These are phyloP conservation scores for Argopecten irradians DNA, from an alignment of 1,140 invertebrate species.

Conservation along the genomic window DNA sequence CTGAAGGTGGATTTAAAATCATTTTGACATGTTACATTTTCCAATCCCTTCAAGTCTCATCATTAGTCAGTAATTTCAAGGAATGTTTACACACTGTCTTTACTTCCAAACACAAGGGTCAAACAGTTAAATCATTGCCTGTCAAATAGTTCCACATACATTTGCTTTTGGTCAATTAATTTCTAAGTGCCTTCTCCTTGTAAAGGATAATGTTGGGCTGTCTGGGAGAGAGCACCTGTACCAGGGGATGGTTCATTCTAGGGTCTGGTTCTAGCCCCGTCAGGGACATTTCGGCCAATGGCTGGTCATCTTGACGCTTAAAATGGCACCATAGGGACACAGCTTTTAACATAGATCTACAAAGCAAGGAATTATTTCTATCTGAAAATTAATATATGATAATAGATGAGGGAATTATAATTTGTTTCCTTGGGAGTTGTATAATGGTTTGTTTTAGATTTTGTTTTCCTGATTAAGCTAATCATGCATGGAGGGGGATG, in stretches of 20 bases:
- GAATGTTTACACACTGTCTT: slow-evolving; percentile 9
- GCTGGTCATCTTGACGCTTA: background rate
- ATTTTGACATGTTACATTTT: slow-evolving; percentile 23
- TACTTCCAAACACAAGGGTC: background rate
- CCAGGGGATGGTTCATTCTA: background rate
- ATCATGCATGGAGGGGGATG: background rate
- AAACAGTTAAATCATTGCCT: background rate
- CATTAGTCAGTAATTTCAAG: slow-evolving; percentile 3
- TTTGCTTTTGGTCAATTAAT: background rate
- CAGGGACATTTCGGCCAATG: background rate
- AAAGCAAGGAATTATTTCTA: too few species aligned
- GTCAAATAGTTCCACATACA: background rate
- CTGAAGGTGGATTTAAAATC: background rate
- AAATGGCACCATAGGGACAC: background rate
- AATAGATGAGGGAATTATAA: too few species aligned
- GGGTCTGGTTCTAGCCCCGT: background rate
- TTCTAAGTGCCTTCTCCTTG: background rate
- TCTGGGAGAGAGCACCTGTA: background rate
- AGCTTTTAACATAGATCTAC: too few species aligned
- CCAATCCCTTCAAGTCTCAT: background rate
- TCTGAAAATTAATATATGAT: too few species aligned
- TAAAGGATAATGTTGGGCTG: background rate
- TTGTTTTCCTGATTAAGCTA: background rate
- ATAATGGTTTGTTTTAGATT: background rate
- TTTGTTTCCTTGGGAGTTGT: too few species aligned